Evolutionary conservation across 2,797 vertebrate genomes (phyloP).

Genomic region (Gymnodraco acuticeps): DNA sequence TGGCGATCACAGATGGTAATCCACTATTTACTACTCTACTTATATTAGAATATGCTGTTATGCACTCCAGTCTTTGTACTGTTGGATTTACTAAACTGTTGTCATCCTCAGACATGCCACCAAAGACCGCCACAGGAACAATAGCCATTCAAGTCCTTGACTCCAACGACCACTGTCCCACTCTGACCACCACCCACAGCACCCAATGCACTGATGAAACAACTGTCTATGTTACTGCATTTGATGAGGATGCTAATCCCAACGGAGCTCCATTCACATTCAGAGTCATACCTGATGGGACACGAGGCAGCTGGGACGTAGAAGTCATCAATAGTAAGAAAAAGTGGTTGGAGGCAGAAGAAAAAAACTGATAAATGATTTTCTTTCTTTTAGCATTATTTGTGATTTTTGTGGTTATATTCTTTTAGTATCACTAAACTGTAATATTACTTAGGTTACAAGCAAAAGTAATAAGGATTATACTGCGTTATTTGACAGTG

Average conservation of each 20-base stretch:
- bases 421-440: not conserved
- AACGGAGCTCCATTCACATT: conserved; percentile 89
- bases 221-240: conserved; percentile 84
- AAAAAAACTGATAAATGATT: not conserved
- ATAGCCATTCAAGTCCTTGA: conserved; percentile 88
- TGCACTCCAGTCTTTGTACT: not conserved
- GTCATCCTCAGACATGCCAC: conserved; percentile 82
- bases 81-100: conserved; percentile 9
- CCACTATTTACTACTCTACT: conserved; percentile 6
- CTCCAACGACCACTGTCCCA: conserved; percentile 92
- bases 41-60: not conserved
- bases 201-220: conserved; percentile 82
- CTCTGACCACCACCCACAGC: conserved; percentile 76
- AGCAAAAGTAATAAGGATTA: not conserved
- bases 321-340: conserved; percentile 86
- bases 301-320: conserved; percentile 86
- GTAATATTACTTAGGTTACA: not conserved
- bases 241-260: conserved; percentile 85
- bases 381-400: not conserved
- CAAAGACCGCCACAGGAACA: conserved; percentile 92
- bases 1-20: conserved; percentile 90
- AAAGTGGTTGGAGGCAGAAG: not conserved
- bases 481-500: conserved; percentile 1
- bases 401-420: not conserved
- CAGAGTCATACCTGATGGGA: conserved; percentile 81